phyloP scores from a whole-genome alignment of 2,113 vertebrate species.

The Larimichthys crocea region DNA sequence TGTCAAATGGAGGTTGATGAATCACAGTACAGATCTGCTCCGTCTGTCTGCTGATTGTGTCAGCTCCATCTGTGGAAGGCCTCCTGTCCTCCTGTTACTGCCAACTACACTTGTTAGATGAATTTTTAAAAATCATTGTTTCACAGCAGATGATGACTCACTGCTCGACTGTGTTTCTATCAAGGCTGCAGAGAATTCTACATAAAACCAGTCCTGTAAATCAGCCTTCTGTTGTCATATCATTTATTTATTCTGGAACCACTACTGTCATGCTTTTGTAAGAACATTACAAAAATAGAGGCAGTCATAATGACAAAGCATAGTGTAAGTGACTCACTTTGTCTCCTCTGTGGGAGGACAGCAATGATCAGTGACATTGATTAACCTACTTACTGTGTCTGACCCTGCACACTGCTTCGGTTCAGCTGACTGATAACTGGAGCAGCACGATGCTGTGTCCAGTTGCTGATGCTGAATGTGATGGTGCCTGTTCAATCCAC shows the following conservation, averaged over 20 bases:
- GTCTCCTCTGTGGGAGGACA: background rate
- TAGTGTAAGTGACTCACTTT: background rate
- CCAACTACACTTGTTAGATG: background rate
- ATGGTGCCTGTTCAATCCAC: background rate
- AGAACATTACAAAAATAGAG: background rate
- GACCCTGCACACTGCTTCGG: background rate
- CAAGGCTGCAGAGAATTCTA: background rate
- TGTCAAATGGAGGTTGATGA: background rate
- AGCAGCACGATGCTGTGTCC: background rate
- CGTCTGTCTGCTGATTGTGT: constrained; percentile 11
- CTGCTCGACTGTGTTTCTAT: background rate
- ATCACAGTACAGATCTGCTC: constrained; percentile 10
- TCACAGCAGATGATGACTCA: background rate
- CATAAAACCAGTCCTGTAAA: background rate
- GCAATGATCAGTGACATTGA: constrained; percentile 14
- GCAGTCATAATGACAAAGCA: background rate
- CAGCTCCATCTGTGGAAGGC: constrained; percentile 31
- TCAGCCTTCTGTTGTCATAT: background rate
- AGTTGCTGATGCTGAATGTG: background rate
- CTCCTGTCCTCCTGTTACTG: background rate
- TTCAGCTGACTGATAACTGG: background rate
- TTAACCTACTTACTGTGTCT: constrained; percentile 29
- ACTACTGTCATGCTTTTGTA: background rate
- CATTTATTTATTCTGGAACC: too few relatives aligned
- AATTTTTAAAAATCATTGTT: background rate